These are phyloP conservation scores for Ia io DNA, from an alignment of 2,113 vertebrate genomes.

Conservation along the genomic window DNA sequence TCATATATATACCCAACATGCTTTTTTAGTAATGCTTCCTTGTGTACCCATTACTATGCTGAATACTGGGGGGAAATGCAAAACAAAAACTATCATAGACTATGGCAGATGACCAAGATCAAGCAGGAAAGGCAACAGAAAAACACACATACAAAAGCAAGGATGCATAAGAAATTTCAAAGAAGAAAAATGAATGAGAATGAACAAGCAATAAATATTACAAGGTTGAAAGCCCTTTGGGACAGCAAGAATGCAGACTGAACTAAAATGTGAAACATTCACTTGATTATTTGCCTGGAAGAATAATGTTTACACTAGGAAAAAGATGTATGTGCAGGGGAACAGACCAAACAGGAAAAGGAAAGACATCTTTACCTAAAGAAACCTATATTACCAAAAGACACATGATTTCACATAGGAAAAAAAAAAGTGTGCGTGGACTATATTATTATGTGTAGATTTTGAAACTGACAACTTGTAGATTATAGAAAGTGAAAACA, in stretches of 20 bases:
- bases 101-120: background rate
- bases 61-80: background rate
- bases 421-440: background rate
- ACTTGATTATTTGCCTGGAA: constrained; percentile 21
- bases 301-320: constrained; percentile 29
- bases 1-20: background rate
- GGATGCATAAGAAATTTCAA: background rate
- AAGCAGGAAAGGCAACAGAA: background rate
- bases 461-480: background rate
- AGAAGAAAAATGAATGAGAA: constrained; percentile 30
- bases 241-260: constrained; percentile 7
- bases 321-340: background rate
- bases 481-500: background rate
- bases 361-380: constrained; percentile 7
- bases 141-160: background rate
- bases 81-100: background rate
- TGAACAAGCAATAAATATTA: constrained; percentile 14
- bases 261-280: constrained; percentile 27
- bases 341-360: background rate
- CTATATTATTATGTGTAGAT: background rate
- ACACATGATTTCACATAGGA: background rate
- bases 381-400: background rate
- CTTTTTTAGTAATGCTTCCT: background rate
- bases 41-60: background rate
- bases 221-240: background rate